Base-by-base conservation (phyloP, 2,797 vertebrate species). In the Cephalopachus bancanus region DNA sequence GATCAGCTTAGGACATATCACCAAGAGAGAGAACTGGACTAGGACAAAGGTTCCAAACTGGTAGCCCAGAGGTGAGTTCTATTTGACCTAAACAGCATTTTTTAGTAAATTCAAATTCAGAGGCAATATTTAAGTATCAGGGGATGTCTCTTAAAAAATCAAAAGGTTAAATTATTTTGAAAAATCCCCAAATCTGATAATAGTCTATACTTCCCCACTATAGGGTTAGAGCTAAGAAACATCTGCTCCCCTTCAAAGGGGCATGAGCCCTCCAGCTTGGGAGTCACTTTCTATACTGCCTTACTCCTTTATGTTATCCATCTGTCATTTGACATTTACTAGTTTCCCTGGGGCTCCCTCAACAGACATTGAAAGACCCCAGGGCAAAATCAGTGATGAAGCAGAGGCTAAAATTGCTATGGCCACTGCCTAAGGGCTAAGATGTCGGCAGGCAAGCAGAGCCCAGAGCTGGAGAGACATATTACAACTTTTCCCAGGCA, bases 81-180 rank as follows among this genome's bases (percentile, higher is more conserved):
- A 12, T 74, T 75, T 55, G 75, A 33, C 20, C 59, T 83, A 65
- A 28, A 78, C 57, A 72, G 49, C 10, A 67, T 62, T 96, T 44
- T 83, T 95, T 53, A 49, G 17, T 49, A n/a, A 76, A 78, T 91
- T 37, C 10, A 19, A 85, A 83, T 84, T 60, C 17, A 72, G 69
- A 92, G n/a, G 10, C 10, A 37, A 89, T 83, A 89, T 11, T 28
- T 94, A 92, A 94, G 91, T 83, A 91, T 5, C 49, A 89, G 6
- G 49, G 67, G 55, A 90, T 74, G 33, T 30, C 37, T 19, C 81
- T 84, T 30, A 53, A 87, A 44, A 93, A 44, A 59, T 59, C 44
- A 62, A 51, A 37, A 22, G 26, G 51, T 79, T 67, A 67, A 92
- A 64, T 92, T 92, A 19, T 83, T 83, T 67, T 83, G 83, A 81